Conservation (phyloP, 1,140 invertebrate species). For the Agraylea sexmaculata region DNA sequence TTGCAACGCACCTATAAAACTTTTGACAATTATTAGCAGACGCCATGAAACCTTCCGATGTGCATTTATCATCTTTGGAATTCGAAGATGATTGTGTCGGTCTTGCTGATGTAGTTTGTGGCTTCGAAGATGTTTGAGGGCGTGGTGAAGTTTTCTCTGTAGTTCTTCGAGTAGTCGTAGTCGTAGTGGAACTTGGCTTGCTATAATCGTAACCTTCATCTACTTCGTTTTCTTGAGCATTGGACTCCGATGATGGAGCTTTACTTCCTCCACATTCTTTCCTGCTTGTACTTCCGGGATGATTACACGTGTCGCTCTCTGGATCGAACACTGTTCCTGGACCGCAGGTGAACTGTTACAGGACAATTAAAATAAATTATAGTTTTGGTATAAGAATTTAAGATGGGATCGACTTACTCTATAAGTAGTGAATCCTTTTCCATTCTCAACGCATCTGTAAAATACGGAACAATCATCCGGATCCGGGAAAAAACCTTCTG, state of each 20-base stretch:
- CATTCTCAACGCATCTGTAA: slow-evolving; percentile 42
- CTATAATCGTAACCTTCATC: slow-evolving; percentile 6
- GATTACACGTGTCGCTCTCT: slow-evolving; percentile 50
- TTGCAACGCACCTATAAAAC: slow-evolving; percentile 46
- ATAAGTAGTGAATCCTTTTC: slow-evolving; percentile 29
- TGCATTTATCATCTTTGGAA: slow-evolving; percentile 29
- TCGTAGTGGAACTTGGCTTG: slow-evolving; percentile 22
- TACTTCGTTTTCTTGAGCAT: slow-evolving; percentile 23
- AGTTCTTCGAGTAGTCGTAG: slow-evolving; percentile 12
- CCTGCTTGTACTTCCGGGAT: slow-evolving; percentile 48
- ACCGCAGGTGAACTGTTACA: slow-evolving; percentile 54
- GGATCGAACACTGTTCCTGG: slow-evolving; percentile 60
- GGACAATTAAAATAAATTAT: slow-evolving; percentile 1
- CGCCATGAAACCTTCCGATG: slow-evolving; percentile 42
- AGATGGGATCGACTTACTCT: slow-evolving; percentile 23
- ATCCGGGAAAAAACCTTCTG: slow-evolving; percentile 54
- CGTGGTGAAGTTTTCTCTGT: slow-evolving; percentile 7
- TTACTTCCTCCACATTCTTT: slow-evolving; percentile 37
- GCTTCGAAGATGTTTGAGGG: slow-evolving; percentile 9
- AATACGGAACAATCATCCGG: slow-evolving; percentile 45
- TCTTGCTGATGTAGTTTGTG: slow-evolving; percentile 12
- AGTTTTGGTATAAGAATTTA: background rate
- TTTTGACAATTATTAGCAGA: slow-evolving; percentile 47
- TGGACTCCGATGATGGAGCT: slow-evolving; percentile 10
- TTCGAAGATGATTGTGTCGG: slow-evolving; percentile 17